phyloP scores from a whole-genome alignment of 2,797 vertebrate species.

The Diplodus sargus region DNA sequence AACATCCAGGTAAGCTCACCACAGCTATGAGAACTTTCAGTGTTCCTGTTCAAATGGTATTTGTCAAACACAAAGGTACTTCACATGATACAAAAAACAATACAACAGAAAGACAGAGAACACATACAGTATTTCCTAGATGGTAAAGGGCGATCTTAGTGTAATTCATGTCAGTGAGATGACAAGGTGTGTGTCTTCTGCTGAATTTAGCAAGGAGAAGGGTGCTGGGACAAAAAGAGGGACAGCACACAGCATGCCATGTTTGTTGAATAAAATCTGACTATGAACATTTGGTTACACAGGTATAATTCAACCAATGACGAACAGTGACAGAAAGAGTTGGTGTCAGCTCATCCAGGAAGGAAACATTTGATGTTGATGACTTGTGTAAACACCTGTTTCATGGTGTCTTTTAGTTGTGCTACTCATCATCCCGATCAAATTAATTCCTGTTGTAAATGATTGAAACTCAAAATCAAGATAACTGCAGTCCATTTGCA shows the following conservation, averaged over 20 bases:
- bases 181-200: neutral
- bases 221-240: neutral
- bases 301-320: neutral
- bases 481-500: neutral
- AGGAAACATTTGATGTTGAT: neutral
- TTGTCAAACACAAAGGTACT: neutral
- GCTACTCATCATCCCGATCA: neutral
- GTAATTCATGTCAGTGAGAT: neutral
- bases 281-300: no score
- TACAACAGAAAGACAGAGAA: no score
- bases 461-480: neutral
- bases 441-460: neutral
- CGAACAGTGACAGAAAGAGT: neutral
- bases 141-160: neutral
- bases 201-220: neutral
- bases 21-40: neutral
- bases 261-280: neutral
- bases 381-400: neutral
- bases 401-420: no score
- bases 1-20: constrained; percentile 90
- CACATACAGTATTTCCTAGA: neutral
- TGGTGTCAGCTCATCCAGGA: no score
- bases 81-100: neutral
- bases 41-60: neutral
- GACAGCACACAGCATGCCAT: neutral